phyloP scores from a whole-genome alignment of 35 echinoderm and acorn worm genomes.

The Patiria miniata region DNA sequence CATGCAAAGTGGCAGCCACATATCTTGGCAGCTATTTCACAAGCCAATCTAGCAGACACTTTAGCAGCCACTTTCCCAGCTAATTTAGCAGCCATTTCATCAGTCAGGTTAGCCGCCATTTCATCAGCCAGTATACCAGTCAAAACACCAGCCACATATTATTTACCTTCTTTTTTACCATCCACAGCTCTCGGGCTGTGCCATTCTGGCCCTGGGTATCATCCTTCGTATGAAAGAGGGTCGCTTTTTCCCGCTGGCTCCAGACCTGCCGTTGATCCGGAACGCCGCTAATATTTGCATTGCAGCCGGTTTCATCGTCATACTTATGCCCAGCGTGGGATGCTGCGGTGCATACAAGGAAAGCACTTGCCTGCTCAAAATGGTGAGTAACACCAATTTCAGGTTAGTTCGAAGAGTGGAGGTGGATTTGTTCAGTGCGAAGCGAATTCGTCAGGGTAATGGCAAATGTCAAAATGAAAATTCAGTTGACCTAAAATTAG shows the following conservation, averaged over 20 bases:
- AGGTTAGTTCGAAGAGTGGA: background rate
- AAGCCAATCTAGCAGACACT: background rate
- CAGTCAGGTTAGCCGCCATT: background rate
- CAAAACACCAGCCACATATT: background rate
- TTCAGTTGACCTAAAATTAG: too few species aligned
- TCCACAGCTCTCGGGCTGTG: conserved; percentile 59
- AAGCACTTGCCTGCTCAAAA: conserved; percentile 60
- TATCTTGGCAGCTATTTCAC: background rate
- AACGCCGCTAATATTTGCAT: conserved; percentile 80
- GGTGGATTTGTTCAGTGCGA: too few species aligned
- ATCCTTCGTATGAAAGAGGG: conserved; percentile 67
- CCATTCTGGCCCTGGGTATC: conserved; percentile 64
- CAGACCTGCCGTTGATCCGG: conserved; percentile 64
- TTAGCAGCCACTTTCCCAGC: background rate
- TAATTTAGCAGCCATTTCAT: background rate
- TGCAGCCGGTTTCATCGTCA: conserved; percentile 63
- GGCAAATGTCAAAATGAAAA: too few species aligned
- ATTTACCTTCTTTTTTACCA: background rate
- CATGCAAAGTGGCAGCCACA: too few species aligned
- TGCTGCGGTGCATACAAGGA: conserved; percentile 83
- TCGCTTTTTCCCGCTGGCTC: conserved; percentile 48
- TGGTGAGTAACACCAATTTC: conserved; percentile 49
- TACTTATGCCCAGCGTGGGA: conserved; percentile 69
- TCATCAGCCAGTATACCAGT: background rate
- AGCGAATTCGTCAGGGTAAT: too few species aligned